Percentiles rank a stretch among this genome's conserved stretches.
These are phyloP conservation scores for Myotis planiceps DNA, from an alignment of 2,797 vertebrate species.

Conservation along the genomic window DNA sequence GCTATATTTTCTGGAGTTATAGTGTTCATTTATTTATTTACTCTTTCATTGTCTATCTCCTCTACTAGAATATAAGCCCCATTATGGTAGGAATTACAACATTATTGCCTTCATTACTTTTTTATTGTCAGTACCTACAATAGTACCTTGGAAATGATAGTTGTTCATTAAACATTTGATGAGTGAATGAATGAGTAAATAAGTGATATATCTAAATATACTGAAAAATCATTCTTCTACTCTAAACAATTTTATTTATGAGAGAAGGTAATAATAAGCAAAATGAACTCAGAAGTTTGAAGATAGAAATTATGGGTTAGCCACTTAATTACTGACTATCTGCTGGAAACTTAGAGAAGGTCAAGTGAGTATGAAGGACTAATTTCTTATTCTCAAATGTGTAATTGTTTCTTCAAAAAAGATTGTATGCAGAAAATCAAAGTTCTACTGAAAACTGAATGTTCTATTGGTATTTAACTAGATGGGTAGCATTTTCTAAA, in stretches of 20 bases:
- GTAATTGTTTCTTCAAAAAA: constrained; percentile 22
- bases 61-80: neutral
- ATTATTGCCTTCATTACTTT: constrained; percentile 2
- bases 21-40: neutral
- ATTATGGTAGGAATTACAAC: neutral
- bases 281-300: constrained; percentile 11
- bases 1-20: neutral
- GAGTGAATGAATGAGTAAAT: neutral
- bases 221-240: neutral
- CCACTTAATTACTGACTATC: constrained; percentile 1
- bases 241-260: constrained; percentile 34
- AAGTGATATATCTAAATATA: neutral
- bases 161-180: constrained; percentile 5
- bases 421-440: neutral
- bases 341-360: neutral
- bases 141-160: neutral
- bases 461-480: neutral
- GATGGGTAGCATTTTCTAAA: neutral
- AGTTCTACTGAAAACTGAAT: neutral
- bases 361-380: neutral
- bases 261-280: constrained; percentile 10
- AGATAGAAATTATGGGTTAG: constrained; percentile 8
- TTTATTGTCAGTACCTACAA: neutral
- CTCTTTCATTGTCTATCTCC: neutral
- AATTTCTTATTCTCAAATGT: neutral